Base-by-base conservation (phyloP, 64 coral and sea anemone species). In the Platygyra sinensis region DNA sequence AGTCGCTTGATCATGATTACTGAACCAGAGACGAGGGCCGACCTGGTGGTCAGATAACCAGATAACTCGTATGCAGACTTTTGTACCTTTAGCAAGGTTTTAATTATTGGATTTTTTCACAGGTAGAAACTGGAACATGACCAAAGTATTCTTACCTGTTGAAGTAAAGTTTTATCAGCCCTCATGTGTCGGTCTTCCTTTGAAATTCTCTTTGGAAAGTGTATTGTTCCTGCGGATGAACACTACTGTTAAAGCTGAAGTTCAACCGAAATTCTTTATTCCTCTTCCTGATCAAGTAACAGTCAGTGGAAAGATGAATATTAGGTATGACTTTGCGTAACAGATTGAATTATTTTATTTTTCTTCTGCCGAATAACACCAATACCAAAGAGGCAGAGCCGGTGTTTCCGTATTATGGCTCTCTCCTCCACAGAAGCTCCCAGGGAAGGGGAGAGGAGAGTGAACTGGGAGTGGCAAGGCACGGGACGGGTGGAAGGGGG, bases 161-260 rank as follows among this genome's bases (percentile, higher is more conserved):
- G 80, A 83, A 11, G 19, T 65, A 18, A 83, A 42, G 80, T 20
- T 83, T 67, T 31, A n/a, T 5, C 80, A 83, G 80, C 80, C 80
- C 20, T 83, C 80, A 4, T 31, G 18, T 12, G 62, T 42, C 11
- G 80, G 80, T 33, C 62, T 83, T 64, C 80, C 80, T 39, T 31
- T 83, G 60, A 67, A 83, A 19, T 83, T 83, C 80, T 32, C 31
- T 31, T 32, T 83, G 80, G 59, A 83, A 64, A 83, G 80, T 46
- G 80, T 83, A 13, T 83, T 83, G 24, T 67, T 67, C 60, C 10
- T 83, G 9, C 80, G 55, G 24, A 16, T 83, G 7, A 83, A 83
- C 33, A 83, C 60, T 24, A 67, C 80, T 6, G 32, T 83, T 30
- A 83, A 67, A 67, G 61, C 80, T 69, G 80, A 65, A 13, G 31